Evolutionary conservation across 2,113 vertebrate species (phyloP).

Genomic region (Mustela lutreola): DNA sequence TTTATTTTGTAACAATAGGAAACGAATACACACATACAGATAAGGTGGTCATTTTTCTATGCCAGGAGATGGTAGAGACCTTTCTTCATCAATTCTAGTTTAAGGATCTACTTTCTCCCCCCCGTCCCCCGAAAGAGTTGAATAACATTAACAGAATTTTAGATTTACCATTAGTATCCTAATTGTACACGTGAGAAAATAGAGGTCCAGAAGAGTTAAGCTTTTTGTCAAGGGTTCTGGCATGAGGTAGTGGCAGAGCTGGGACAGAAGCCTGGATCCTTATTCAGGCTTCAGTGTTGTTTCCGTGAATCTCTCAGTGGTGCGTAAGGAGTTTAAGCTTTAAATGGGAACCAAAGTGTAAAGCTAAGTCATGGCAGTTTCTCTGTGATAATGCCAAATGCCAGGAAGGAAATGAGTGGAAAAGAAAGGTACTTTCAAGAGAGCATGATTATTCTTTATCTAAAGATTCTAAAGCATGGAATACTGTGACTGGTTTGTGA

Average conservation of each 20-base stretch:
- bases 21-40: neutral
- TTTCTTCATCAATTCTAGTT: neutral
- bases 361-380: neutral
- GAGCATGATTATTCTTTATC: neutral
- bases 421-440: neutral
- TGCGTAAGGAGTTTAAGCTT: neutral
- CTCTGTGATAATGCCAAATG: neutral
- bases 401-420: neutral
- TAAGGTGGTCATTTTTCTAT: neutral
- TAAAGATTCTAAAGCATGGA: neutral
- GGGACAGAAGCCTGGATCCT: neutral
- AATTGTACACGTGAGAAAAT: neutral
- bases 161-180: neutral
- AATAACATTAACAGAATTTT: constrained; percentile 13
- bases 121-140: neutral
- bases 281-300: neutral
- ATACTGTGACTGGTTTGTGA: neutral
- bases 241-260: neutral
- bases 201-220: neutral
- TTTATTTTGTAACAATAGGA: neutral
- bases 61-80: neutral
- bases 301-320: neutral
- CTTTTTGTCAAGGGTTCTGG: neutral
- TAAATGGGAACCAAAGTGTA: neutral
- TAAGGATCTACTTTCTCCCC: neutral